Base-by-base conservation (phyloP, 1,140 invertebrate species). In the Drosophila pruinosa region DNA sequence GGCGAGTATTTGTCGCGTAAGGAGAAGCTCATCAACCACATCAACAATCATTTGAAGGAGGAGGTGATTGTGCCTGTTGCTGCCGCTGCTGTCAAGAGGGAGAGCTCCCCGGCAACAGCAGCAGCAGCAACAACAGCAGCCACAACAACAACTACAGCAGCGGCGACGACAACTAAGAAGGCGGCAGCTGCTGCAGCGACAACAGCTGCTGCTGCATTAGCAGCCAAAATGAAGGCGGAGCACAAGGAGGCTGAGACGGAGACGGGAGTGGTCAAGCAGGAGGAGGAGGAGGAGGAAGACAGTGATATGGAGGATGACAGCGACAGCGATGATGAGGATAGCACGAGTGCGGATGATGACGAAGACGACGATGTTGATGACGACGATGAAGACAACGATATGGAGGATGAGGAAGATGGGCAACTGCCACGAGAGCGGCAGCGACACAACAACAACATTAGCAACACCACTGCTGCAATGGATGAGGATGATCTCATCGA, bases 1-100 rank as follows among this genome's bases (percentile, higher is more conserved):
- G 89, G 89, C 38, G 90, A 89, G 39, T 89, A 91, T 56, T 70
- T 91, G 50, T 91, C 90, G 57, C 81, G 91, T 36, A 91, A 91
- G 53, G 91, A 91, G 73, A 89, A 91, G 69, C 72, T 91, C 2
- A 80, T 91, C 58, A 89, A 91, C 53, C 91, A 91, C 63, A 90
- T 91, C 12, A 77, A 89, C 21, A 90, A 90, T 59, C 89, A 90
- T 58, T 65, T 90, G 24, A 90, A 90, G 54, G 89, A 90, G 71
- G 79, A 80, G 22, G 81, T 78, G 4, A 89, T 90, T 50, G 89
- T 90, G 21, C 89, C 89, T 2, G 78, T 89, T 45, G 71, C 67
- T 26, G 71, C 59, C 22, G 58, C 21, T 17, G 59, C 73, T 22
- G 36, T 24, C 12, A 6, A 10, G 12, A 65, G n/a, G n/a, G n/a